A percentile compares a stretch with the other conserved stretches of the same genome.
These are phyloP conservation scores for Drosophila kuntzei DNA, from an alignment of 2,888 invertebrate genomes.

Conservation along the genomic window DNA sequence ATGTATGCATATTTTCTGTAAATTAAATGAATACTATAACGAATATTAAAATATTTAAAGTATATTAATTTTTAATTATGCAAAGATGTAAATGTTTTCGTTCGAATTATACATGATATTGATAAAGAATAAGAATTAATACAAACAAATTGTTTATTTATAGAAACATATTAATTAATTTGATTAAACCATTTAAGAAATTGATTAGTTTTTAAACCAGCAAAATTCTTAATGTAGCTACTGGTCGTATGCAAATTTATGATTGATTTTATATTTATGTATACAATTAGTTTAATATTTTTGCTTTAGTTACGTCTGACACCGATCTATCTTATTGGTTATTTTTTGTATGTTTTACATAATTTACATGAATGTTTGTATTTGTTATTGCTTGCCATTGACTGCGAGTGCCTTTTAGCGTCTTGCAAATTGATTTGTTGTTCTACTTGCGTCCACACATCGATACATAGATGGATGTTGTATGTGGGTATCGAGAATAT, in stretches of 20 bases:
- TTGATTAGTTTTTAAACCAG: not conserved
- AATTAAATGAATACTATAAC: not conserved
- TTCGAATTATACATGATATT: no score
- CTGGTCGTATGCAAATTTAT: not conserved
- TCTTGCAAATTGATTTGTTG: conserved; percentile 50
- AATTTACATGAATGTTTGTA: conserved; percentile 19
- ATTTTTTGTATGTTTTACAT: conserved; percentile 6
- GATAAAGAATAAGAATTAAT: no score
- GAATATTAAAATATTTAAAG: not conserved
- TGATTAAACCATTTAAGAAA: not conserved
- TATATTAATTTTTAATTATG: not conserved
- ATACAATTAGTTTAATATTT: not conserved
- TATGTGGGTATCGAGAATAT: conserved; percentile 6
- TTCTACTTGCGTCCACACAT: conserved; percentile 23
- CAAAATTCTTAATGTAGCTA: not conserved
- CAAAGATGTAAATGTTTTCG: no score
- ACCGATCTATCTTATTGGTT: not conserved
- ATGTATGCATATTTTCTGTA: no score
- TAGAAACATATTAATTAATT: no score
- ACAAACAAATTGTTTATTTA: no score
- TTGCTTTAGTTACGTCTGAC: not conserved
- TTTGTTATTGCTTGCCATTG: conserved; percentile 29
- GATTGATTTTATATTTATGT: not conserved
- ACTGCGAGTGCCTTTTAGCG: conserved; percentile 41
- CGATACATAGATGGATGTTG: conserved; percentile 15